Evolutionary conservation across 2,113 vertebrate genomes (phyloP).

Genomic region (Alethe castanea): DNA sequence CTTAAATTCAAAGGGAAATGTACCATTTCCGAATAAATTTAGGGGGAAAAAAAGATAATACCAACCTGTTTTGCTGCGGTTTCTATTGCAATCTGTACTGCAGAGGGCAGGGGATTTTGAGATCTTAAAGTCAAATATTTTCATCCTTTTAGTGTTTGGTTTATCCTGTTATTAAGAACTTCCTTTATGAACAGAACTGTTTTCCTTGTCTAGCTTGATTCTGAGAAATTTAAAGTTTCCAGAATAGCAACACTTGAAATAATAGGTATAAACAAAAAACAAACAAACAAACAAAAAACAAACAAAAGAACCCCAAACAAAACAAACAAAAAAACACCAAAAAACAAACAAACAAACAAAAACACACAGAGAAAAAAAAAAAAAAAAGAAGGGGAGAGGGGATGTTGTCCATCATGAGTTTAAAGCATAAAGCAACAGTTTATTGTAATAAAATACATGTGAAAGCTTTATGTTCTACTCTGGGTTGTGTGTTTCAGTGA

Average conservation of each 20-base stretch:
- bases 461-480: background rate
- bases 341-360: background rate
- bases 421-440: background rate
- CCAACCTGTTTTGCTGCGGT: background rate
- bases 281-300: too few relatives aligned
- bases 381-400: rapidly evolving
- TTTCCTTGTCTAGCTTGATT: background rate
- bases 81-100: background rate
- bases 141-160: background rate
- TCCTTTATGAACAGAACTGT: background rate
- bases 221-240: background rate
- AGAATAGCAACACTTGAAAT: background rate
- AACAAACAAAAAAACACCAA: too few relatives aligned
- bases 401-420: background rate
- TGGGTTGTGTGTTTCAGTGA: background rate
- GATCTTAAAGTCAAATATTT: background rate
- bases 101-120: background rate
- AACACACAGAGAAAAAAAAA: background rate
- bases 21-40: background rate
- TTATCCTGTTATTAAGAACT: background rate
- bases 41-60: background rate
- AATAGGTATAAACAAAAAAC: background rate
- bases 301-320: too few relatives aligned
- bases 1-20: background rate
- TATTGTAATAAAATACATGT: background rate